phyloP scores from a whole-genome alignment of 2,888 invertebrate species.

The Taenaris catops region DNA sequence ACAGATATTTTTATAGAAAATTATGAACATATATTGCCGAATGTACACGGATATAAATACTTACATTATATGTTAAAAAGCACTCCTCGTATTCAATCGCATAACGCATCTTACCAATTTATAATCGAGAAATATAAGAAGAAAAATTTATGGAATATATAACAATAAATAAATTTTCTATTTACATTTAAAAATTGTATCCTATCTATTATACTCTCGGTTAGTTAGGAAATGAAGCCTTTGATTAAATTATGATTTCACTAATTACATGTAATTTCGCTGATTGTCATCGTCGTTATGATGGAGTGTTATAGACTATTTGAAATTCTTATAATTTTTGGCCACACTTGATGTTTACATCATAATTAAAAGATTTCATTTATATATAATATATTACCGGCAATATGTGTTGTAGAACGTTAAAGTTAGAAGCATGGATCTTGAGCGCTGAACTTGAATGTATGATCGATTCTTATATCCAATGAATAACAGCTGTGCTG shows the following conservation, averaged over 20 bases:
- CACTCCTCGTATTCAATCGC: constrained; percentile 61
- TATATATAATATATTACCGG: neutral
- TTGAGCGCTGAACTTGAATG: too few relatives aligned
- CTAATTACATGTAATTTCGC: constrained; percentile 23
- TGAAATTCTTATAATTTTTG: constrained; percentile 3
- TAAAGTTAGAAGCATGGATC: too few relatives aligned
- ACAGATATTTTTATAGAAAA: constrained; percentile 7
- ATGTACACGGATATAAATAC: constrained; percentile 33
- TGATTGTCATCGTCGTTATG: constrained; percentile 13
- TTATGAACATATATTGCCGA: constrained; percentile 5
- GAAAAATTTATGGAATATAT: constrained; percentile 74
- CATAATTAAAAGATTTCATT: neutral
- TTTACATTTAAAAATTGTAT: constrained; percentile 73
- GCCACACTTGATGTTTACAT: constrained; percentile 11
- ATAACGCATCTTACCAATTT: constrained; percentile 69
- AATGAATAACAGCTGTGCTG: too few relatives aligned
- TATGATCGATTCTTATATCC: too few relatives aligned
- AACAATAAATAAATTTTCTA: constrained; percentile 78
- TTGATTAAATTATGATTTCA: constrained; percentile 34
- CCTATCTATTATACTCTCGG: constrained; percentile 68
- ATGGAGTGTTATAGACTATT: constrained; percentile 5
- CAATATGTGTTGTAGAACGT: neutral
- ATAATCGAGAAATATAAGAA: constrained; percentile 74
- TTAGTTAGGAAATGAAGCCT: constrained; percentile 46
- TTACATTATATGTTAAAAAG: constrained; percentile 61